Evolutionary conservation across 2,113 vertebrate species (phyloP).

Genomic region (Phalacrocorax carbo): DNA sequence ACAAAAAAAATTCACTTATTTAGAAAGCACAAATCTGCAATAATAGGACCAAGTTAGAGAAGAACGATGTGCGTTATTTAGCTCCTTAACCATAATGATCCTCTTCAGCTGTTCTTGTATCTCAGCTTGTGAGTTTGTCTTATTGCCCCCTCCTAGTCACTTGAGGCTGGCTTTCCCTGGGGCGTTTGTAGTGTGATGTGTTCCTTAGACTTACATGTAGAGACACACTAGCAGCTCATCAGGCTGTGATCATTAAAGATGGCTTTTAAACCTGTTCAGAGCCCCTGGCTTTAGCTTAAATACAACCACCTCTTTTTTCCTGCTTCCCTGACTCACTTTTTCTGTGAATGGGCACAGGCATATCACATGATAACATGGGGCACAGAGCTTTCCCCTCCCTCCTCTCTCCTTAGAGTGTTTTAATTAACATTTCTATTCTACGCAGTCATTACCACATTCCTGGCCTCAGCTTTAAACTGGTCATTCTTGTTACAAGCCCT

Average conservation of each 20-base stretch:
- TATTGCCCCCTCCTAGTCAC: background rate
- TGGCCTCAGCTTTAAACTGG: slow-evolving; percentile 50
- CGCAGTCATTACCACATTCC: slow-evolving; percentile 65
- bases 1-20: background rate
- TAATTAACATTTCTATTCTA: slow-evolving; percentile 63
- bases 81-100: background rate
- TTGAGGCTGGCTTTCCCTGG: background rate
- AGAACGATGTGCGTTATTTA: background rate
- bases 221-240: background rate
- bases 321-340: background rate
- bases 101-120: background rate
- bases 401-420: slow-evolving; percentile 22
- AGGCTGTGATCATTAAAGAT: background rate
- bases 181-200: fast-evolving
- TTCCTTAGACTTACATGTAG: background rate
- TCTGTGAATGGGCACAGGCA: background rate
- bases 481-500: slow-evolving; percentile 62
- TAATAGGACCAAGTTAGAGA: background rate
- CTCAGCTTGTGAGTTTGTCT: background rate
- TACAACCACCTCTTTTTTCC: background rate
- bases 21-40: background rate
- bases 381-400: background rate
- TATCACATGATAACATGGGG: slow-evolving; percentile 22
- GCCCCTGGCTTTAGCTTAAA: background rate
- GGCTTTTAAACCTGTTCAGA: background rate